These are phyloP conservation scores for Castor canadensis DNA, from an alignment of 2,113 vertebrate genomes.

Conservation along the genomic window DNA sequence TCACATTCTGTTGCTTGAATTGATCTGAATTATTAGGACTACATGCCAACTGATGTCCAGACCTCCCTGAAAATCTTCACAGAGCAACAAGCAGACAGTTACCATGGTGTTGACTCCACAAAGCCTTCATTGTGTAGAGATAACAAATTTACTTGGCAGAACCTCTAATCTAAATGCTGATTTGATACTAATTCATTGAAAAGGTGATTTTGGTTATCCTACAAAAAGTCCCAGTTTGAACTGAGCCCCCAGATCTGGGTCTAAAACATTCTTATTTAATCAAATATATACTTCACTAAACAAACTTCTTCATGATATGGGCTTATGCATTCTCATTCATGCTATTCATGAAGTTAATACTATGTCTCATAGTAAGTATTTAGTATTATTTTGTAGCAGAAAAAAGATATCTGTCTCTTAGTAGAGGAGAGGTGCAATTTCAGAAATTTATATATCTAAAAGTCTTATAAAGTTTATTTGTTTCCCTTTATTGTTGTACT, in stretches of 20 bases:
- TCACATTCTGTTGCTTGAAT: slow-evolving; percentile 22
- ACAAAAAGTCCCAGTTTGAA: slow-evolving; percentile 32
- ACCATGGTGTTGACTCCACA: slow-evolving; percentile 57
- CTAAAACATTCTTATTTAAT: slow-evolving; percentile 33
- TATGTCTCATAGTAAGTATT: neutral
- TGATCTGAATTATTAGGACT: slow-evolving; percentile 57
- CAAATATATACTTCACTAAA: neutral
- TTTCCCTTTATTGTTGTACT: no score
- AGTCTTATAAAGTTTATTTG: neutral
- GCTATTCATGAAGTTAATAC: neutral
- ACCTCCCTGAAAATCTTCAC: slow-evolving; percentile 41
- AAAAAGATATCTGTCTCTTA: neutral
- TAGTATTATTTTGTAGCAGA: neutral
- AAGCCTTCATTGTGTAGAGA: slow-evolving; percentile 61
- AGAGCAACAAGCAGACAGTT: slow-evolving; percentile 30
- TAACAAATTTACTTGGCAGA: slow-evolving; percentile 57
- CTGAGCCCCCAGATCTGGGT: neutral
- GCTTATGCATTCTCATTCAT: neutral
- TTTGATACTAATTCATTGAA: slow-evolving; percentile 52
- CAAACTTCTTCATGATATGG: neutral
- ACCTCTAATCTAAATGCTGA: slow-evolving; percentile 27
- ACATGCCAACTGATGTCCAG: slow-evolving; percentile 1
- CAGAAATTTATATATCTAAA: neutral
- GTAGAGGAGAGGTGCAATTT: neutral
- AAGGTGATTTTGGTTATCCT: neutral